Evolutionary conservation across 2,888 invertebrate species (phyloP).

Genomic region (Hydropsyche betteni): DNA sequence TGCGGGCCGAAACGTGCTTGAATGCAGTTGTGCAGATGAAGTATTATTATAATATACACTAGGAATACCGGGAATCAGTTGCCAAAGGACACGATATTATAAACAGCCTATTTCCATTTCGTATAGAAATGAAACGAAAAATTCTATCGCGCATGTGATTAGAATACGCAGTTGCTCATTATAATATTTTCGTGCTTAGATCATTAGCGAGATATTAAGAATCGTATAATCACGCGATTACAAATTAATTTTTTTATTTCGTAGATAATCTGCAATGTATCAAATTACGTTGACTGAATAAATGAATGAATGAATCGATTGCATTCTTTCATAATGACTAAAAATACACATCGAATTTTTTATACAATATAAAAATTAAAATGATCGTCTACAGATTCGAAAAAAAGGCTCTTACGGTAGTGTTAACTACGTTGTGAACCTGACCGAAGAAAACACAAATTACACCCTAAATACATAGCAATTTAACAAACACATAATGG

Average conservation of each 20-base stretch:
- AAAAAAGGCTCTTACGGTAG: too few species aligned
- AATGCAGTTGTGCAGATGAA: conserved; percentile 34
- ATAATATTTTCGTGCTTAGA: conserved; percentile 21
- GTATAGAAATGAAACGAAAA: not conserved
- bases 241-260: too few species aligned
- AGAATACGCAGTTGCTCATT: conserved; percentile 16
- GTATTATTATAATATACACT: conserved; percentile 17
- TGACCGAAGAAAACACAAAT: conserved; percentile 18
- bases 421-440: not conserved
- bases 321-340: too few species aligned
- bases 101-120: conserved; percentile 29
- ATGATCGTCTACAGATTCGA: too few species aligned
- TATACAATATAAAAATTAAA: too few species aligned
- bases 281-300: too few species aligned
- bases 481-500: conserved; percentile 30
- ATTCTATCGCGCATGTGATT: not conserved
- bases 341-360: too few species aligned
- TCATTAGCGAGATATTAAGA: conserved; percentile 5
- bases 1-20: conserved; percentile 30
- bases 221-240: conserved; percentile 9
- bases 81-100: conserved; percentile 18
- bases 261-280: too few species aligned
- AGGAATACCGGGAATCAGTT: conserved; percentile 30
- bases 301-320: too few species aligned
- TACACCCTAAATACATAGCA: conserved; percentile 20